Evolutionary conservation across 2,797 vertebrate genomes (phyloP).

Genomic region (Cryptoblepharus egeriae): DNA sequence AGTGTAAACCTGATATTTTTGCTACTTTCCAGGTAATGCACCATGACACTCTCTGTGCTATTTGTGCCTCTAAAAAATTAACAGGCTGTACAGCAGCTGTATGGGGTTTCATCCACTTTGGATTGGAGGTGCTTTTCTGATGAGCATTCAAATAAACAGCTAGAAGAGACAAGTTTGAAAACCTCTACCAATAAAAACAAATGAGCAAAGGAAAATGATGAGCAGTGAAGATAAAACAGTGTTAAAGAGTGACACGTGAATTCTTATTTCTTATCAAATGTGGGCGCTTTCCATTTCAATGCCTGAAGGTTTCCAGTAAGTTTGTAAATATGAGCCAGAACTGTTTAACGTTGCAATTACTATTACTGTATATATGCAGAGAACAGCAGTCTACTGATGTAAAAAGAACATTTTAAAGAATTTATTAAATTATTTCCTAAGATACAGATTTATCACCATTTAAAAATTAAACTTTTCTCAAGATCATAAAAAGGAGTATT

Average conservation of each 20-base stretch:
- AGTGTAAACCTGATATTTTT: not conserved
- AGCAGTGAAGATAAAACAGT: slow-evolving; percentile 9
- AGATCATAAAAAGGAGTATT: slow-evolving; percentile 55
- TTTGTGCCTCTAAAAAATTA: slow-evolving; percentile 5
- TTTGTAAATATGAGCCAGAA: slow-evolving; percentile 63
- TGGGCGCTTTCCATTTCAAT: slow-evolving; percentile 49
- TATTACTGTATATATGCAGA: slow-evolving; percentile 65
- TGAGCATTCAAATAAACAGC: not conserved
- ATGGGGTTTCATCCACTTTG: not conserved
- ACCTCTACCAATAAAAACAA: not conserved
- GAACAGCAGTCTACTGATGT: slow-evolving; percentile 70
- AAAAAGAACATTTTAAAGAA: slow-evolving; percentile 65
- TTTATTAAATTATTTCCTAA: slow-evolving; percentile 77
- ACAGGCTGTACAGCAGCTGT: not conserved
- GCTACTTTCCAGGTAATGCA: slow-evolving; percentile 33
- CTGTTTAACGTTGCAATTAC: slow-evolving; percentile 50
- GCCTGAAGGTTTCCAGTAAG: slow-evolving; percentile 47
- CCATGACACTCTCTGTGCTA: not conserved
- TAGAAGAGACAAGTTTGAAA: slow-evolving; percentile 5
- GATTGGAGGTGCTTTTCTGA: not conserved
- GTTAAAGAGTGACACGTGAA: not conserved
- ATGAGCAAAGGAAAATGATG: slow-evolving; percentile 15
- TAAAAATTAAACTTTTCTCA: slow-evolving; percentile 70
- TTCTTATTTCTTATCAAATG: not conserved
- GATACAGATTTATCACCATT: slow-evolving; percentile 56